These are phyloP conservation scores for Arbacia lixula DNA, from an alignment of 53 echinoderm and acorn worm species.

Conservation along the genomic window DNA sequence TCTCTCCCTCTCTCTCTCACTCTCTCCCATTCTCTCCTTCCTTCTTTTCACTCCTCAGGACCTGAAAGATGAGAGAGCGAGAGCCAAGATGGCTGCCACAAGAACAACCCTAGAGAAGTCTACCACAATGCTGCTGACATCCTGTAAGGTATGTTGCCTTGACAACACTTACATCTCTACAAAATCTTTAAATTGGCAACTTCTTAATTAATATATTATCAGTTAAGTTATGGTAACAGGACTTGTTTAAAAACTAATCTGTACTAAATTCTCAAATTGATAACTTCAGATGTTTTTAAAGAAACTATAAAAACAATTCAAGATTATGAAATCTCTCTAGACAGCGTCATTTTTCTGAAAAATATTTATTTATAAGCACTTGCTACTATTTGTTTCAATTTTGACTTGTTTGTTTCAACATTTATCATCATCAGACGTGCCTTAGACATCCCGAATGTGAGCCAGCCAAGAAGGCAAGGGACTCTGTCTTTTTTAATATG, in stretches of 20 bases:
- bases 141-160: constrained; percentile 99
- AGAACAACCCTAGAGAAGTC: constrained; percentile 94
- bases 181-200: no score
- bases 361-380: not conserved
- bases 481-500: constrained; percentile 86
- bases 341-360: not conserved
- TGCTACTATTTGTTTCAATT: no score
- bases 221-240: no score
- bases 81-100: constrained; percentile 92
- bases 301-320: no score
- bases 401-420: no score
- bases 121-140: constrained; percentile 97
- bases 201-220: no score
- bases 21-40: not conserved
- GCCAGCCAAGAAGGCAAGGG: constrained; percentile 80
- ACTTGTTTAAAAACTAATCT: no score
- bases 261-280: no score
- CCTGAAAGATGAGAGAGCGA: constrained; percentile 92
- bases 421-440: constrained; percentile 73
- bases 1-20: not conserved
- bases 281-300: no score
- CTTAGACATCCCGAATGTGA: constrained; percentile 97
- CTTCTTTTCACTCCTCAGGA: constrained; percentile 58
- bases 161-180: no score
- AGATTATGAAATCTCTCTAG: no score